These are phyloP conservation scores for Oxyteleia sp. DNA, from an alignment of 2,888 invertebrate genomes.

Conservation along the genomic window DNA sequence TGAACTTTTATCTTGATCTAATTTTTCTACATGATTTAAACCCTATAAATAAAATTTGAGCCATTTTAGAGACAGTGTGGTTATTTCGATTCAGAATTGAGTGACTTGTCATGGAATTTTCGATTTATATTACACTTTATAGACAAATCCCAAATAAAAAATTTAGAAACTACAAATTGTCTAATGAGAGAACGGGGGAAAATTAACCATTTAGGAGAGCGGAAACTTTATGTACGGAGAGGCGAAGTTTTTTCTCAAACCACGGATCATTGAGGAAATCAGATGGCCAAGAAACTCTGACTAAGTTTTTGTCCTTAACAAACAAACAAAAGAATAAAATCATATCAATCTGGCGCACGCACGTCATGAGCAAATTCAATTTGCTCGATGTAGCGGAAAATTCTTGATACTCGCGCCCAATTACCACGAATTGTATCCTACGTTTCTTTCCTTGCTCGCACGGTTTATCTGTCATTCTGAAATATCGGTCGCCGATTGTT, in stretches of 20 bases:
- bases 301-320: constrained; percentile 66
- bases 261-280: constrained; percentile 55
- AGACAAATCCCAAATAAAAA: no score
- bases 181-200: not conserved
- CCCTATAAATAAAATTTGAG: no score
- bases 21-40: no score
- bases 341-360: constrained; percentile 50
- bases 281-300: constrained; percentile 62
- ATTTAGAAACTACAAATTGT: no score
- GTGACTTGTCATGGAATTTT: no score
- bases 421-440: constrained; percentile 75
- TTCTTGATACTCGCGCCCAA: constrained; percentile 81
- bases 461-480: constrained; percentile 62
- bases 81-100: no score
- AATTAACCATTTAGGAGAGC: not conserved
- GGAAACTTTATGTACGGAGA: constrained; percentile 22
- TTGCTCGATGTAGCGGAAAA: constrained; percentile 85
- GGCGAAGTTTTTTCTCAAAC: constrained; percentile 42
- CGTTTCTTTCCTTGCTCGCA: constrained; percentile 24
- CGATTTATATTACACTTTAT: no score
- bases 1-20: no score
- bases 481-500: constrained; percentile 60
- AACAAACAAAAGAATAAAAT: constrained; percentile 52
- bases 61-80: no score
- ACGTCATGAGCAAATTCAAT: constrained; percentile 78